Evolutionary conservation across 2,797 vertebrate genomes (phyloP).

Genomic region (Macroramphosus scolopax): DNA sequence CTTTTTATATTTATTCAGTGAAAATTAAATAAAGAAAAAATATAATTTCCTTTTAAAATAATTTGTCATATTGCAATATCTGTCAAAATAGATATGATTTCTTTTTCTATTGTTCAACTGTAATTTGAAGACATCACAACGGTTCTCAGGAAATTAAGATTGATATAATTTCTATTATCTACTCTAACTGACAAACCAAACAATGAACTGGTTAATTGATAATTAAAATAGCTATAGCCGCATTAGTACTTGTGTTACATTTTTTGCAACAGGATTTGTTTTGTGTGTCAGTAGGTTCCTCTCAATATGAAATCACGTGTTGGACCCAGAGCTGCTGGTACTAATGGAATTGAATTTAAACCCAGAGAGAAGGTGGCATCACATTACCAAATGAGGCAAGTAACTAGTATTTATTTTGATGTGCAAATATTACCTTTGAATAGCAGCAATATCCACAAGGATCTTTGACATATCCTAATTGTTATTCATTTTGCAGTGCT

Average conservation of each 20-base stretch:
- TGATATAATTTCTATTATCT: background rate
- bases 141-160: slow-evolving; percentile 1
- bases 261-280: background rate
- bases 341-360: slow-evolving; percentile 87
- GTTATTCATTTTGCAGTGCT: slow-evolving; percentile 48
- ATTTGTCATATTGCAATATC: too few species aligned
- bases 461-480: background rate
- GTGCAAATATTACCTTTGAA: background rate
- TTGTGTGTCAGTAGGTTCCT: slow-evolving; percentile 35
- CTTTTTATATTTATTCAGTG: too few species aligned
- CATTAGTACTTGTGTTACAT: background rate
- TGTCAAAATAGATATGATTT: too few species aligned
- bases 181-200: too few species aligned
- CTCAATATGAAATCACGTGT: slow-evolving; percentile 86
- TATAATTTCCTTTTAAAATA: too few species aligned
- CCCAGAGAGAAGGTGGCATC: slow-evolving; percentile 81
- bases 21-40: background rate
- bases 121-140: background rate
- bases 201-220: too few species aligned
- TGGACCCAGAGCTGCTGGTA: slow-evolving; percentile 80
- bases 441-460: background rate
- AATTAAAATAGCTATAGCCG: background rate
- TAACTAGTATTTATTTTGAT: background rate
- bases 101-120: too few species aligned
- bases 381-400: slow-evolving; percentile 91